Evolutionary conservation across 2,888 invertebrate species (phyloP), one percentile per base, ranked within the genome.

Genomic region (Branchipolynoe longqiensis): DNA sequence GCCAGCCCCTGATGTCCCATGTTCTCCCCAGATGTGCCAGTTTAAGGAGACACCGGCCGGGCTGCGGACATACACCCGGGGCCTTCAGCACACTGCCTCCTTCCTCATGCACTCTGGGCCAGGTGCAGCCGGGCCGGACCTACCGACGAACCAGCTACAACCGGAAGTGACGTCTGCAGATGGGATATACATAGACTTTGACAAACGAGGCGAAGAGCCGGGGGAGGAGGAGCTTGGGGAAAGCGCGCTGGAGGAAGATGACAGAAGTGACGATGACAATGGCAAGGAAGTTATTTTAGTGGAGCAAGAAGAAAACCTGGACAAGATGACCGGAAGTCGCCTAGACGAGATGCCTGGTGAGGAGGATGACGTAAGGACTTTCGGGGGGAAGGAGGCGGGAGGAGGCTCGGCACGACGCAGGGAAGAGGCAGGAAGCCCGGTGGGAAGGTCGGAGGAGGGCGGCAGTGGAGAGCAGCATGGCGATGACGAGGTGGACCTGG

Each of bases 1-100:
- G n/a, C n/a, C n/a, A n/a, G n/a, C n/a, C n/a, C n/a, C n/a, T n/a
- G n/a, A n/a, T n/a, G n/a, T n/a, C n/a, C n/a, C n/a, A n/a, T n/a
- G n/a, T n/a, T n/a, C n/a, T n/a, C 74, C 54, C 2, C 86, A 91
- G 91, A 85, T 91, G 69, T 91, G 91, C 87, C 90, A 92, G 86
- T 82, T 74, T 25, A 83, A 85, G 25, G 85, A 89, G 40, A 62
- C 64, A 31, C 4, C 12, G 4, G 33, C 8, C 31, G 33, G 64
- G 6, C 64, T 85, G 25, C 90, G 87, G 36, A 90, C 89, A 86
- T 92, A 89, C 86, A 88, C 90, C 1, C 82, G 91, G 62, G 92
- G 91, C 0, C 88, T 89, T n/a, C 89, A 89, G 22, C 84, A 85
- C 8, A 85, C 87, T 33, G 90, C 89, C 12, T 87, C 31, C 62